phyloP scores from a whole-genome alignment of 2,888 invertebrate species.

The Eristalis tenax region DNA sequence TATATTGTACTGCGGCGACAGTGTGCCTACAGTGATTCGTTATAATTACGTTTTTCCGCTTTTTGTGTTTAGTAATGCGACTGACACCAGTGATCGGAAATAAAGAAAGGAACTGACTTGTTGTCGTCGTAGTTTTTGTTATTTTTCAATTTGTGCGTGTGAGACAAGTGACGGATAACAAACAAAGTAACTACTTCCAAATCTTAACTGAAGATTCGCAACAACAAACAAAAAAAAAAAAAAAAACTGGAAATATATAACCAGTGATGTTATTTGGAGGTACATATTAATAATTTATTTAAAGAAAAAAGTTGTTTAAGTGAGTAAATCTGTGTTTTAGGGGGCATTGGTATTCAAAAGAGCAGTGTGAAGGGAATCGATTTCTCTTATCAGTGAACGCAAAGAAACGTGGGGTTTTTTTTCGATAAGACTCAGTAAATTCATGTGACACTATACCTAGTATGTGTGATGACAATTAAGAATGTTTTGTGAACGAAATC shows the following conservation, averaged over 20 bases:
- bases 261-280: neutral
- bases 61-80: conserved; percentile 54
- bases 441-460: neutral
- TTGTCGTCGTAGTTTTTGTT: conserved; percentile 32
- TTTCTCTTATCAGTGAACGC: conserved; percentile 36
- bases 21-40: conserved; percentile 50
- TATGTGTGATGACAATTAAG: neutral
- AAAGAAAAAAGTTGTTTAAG: neutral
- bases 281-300: neutral
- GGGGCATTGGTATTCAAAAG: neutral
- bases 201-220: neutral
- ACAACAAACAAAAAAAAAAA: neutral
- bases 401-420: conserved; percentile 33
- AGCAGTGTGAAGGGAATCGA: neutral
- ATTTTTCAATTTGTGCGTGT: neutral
- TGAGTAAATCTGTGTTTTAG: neutral
- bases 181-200: conserved; percentile 31
- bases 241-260: neutral
- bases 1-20: conserved; percentile 35
- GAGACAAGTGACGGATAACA: conserved; percentile 31
- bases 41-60: conserved; percentile 66
- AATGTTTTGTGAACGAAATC: neutral
- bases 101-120: conserved; percentile 32
- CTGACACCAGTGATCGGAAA: conserved; percentile 57
- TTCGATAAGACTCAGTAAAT: conserved; percentile 40